Evolutionary conservation across 2,888 invertebrate genomes (phyloP), one percentile per base, ranked within the genome.

Genomic region (Cerastoderma edule): DNA sequence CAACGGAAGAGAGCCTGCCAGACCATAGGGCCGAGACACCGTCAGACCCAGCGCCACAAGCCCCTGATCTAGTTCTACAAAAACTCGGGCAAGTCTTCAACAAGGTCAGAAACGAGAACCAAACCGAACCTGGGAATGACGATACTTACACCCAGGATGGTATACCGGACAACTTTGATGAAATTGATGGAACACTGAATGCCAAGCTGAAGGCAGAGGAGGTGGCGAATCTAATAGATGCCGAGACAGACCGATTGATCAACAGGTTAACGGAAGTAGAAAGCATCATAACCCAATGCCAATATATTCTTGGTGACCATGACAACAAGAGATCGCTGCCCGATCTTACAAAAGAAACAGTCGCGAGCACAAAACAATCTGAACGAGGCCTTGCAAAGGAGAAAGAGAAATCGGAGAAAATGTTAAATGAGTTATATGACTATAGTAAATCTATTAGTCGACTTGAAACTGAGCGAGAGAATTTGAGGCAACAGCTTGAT

Each of bases 371-470:
- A 0, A 75, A 70, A 71, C 75, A 80, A 63, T 67, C 67, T 53
- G 84, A 79, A 56, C 80, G 68, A 56, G 81, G 81, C 10, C 63
- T 85, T 2, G 65, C 60, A 27, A 68, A 70, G 32, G 86, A 86
- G 54, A 86, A 78, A 65, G 69, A 67, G 8, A 86, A 81, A 46
- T 77, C 78, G 50, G 83, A 83, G 46, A 83, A 83, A 68, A 83
- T 83, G 83, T 30, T 83, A 22, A 75, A 54, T 65, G 84, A 86
- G 44, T 63, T 86, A 3, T 83, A 85, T 69, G 85, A 85, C 30
- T 88, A 86, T 72, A 84, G 85, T 32, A 86, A 87, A 39, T 72
- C 84, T 35, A 86, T 88, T 22, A 79, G 84, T 30, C 80, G 79
- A 70, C 74, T 85, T 16, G 87, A 89, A 63, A 83, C 73, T n/a